Conservation (phyloP, 1,140 invertebrate genomes). For the Camponotus pennsylvanicus region DNA sequence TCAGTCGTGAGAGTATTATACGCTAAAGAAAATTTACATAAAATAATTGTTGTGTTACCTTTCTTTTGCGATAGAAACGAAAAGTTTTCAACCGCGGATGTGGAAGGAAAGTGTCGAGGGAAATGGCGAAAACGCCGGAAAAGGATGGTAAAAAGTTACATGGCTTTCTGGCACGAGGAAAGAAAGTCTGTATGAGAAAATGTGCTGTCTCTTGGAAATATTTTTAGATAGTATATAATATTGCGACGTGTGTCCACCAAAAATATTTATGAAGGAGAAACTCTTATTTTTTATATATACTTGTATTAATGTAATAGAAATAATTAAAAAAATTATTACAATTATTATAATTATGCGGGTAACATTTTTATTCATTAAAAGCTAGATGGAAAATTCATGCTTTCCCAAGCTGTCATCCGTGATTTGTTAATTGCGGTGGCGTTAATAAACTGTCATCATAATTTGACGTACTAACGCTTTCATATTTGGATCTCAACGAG, state of each 20-base stretch:
- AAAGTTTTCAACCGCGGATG: constrained; percentile 1
- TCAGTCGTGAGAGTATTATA: constrained; percentile 1
- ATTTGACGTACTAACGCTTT: constrained; percentile 23
- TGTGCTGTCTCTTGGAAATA: constrained; percentile 22
- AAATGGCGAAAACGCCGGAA: constrained; percentile 34
- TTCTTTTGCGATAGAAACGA: constrained; percentile 18
- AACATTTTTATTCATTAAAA: neutral
- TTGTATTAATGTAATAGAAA: neutral
- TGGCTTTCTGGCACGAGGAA: constrained; percentile 34
- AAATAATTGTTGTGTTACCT: constrained; percentile 2
- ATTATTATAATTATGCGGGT: neutral
- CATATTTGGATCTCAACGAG: neutral
- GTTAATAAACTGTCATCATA: constrained; percentile 43
- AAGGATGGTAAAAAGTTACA: constrained; percentile 46
- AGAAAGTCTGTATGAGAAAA: constrained; percentile 32
- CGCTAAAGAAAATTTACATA: constrained; percentile 30
- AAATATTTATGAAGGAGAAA: neutral
- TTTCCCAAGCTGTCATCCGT: neutral
- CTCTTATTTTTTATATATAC: neutral
- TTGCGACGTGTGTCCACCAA: neutral
- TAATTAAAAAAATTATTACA: neutral
- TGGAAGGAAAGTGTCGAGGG: constrained; percentile 15
- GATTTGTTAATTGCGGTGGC: constrained; percentile 35
- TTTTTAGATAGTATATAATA: neutral
- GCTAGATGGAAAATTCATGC: neutral